A percentile compares a stretch with the other conserved stretches of the same genome.
Conservation (phyloP, 2,797 vertebrate genomes). For the Crenuchus spilurus region DNA sequence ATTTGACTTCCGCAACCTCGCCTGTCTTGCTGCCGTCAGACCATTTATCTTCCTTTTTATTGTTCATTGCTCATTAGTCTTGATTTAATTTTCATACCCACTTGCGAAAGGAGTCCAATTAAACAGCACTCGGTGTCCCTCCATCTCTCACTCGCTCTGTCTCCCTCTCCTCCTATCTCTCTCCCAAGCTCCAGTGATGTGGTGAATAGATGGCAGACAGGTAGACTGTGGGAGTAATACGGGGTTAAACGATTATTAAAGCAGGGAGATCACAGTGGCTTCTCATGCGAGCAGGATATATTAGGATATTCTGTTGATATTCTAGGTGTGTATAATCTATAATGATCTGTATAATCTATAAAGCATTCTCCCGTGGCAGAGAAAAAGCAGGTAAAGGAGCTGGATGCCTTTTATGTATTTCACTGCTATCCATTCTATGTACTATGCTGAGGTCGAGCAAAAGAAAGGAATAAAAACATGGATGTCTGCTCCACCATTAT, state of each 20-base stretch:
- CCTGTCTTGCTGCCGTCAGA: constrained; percentile 62
- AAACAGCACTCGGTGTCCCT: constrained; percentile 42
- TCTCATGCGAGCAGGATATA: constrained; percentile 9
- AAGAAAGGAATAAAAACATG: constrained; percentile 6
- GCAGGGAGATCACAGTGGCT: neutral
- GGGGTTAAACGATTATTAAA: constrained; percentile 49
- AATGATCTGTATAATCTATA: constrained; percentile 14
- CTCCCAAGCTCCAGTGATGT: constrained; percentile 24
- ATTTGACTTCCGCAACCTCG: constrained; percentile 65
- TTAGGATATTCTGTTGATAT: neutral
- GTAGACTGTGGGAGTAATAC: constrained; percentile 51
- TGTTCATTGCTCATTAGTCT: constrained; percentile 74
- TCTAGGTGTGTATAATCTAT: constrained; percentile 1
- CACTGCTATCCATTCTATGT: neutral
- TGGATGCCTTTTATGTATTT: neutral
- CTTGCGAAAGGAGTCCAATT: constrained; percentile 66
- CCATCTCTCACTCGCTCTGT: constrained; percentile 13
- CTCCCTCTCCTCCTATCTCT: neutral
- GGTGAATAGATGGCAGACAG: constrained; percentile 39
- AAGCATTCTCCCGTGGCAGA: neutral
- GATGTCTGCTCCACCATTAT: neutral
- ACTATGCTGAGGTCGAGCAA: constrained; percentile 2
- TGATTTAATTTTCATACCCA: constrained; percentile 69
- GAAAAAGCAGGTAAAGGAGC: neutral
- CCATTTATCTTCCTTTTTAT: constrained; percentile 72